These are phyloP conservation scores for Ceramica pisi DNA, from an alignment of 2,888 invertebrate species.

Conservation along the genomic window DNA sequence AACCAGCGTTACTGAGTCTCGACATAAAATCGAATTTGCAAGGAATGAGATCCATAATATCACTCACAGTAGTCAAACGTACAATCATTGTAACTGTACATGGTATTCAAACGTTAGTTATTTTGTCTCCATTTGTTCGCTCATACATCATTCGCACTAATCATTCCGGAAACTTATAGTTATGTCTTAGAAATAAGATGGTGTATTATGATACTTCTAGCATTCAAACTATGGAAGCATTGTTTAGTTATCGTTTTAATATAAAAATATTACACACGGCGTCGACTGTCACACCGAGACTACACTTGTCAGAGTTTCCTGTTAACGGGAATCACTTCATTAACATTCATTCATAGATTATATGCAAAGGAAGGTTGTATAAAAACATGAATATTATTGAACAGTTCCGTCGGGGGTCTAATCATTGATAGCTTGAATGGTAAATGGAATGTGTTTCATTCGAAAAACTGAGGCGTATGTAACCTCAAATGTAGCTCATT, in stretches of 20 bases:
- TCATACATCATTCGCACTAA: slow-evolving; percentile 72
- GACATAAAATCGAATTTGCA: slow-evolving; percentile 63
- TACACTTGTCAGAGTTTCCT: slow-evolving; percentile 44
- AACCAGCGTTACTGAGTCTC: slow-evolving; percentile 57
- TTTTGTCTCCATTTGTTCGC: slow-evolving; percentile 82
- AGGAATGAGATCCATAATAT: slow-evolving; percentile 86
- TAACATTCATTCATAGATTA: slow-evolving; percentile 52
- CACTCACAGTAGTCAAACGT: slow-evolving; percentile 78
- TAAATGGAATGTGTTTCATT: slow-evolving; percentile 63
- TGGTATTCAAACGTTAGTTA: slow-evolving; percentile 51
- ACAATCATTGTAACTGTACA: slow-evolving; percentile 71
- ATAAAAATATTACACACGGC: slow-evolving; percentile 52
- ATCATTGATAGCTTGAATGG: slow-evolving; percentile 47
- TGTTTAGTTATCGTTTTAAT: slow-evolving; percentile 41
- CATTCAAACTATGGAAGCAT: slow-evolving; percentile 57
- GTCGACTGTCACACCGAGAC: slow-evolving; percentile 44
- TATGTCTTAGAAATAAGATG: slow-evolving; percentile 74
- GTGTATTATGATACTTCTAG: slow-evolving; percentile 69
- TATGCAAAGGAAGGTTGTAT: slow-evolving; percentile 54
- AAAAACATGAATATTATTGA: slow-evolving; percentile 57
- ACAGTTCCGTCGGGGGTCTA: slow-evolving; percentile 50
- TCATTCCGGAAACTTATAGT: slow-evolving; percentile 69
- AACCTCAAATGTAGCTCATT: slow-evolving; percentile 63
- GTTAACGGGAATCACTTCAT: slow-evolving; percentile 33
- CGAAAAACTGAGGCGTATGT: slow-evolving; percentile 64